phyloP scores from a whole-genome alignment of 2,113 vertebrate species.

The Tachuris rubrigastra region DNA sequence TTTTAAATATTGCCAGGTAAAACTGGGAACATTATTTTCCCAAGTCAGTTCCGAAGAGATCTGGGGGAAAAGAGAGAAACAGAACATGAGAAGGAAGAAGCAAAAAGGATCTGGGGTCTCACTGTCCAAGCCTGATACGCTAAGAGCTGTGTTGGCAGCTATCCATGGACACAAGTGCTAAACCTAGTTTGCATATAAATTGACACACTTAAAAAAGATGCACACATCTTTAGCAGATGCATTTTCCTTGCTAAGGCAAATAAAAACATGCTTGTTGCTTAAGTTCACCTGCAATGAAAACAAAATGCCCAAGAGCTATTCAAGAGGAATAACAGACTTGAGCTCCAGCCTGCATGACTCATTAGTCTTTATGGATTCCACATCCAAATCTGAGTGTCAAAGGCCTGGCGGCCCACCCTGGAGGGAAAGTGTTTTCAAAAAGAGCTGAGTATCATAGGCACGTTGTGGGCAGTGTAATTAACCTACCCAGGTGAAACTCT shows the following conservation, averaged over 20 bases:
- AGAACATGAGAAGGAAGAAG: not conserved
- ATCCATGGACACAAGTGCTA: slow-evolving; percentile 51
- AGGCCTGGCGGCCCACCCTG: not conserved
- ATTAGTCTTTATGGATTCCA: slow-evolving; percentile 50
- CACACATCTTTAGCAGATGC: slow-evolving; percentile 58
- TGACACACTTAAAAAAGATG: slow-evolving; percentile 69
- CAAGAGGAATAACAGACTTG: slow-evolving; percentile 35
- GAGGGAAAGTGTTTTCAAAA: not conserved
- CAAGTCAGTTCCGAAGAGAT: slow-evolving; percentile 16
- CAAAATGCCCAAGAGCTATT: slow-evolving; percentile 60
- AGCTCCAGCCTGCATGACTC: slow-evolving; percentile 41
- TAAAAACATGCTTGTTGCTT: slow-evolving; percentile 55
- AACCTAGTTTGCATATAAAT: slow-evolving; percentile 77
- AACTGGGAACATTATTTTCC: slow-evolving; percentile 41
- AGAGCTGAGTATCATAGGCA: not conserved
- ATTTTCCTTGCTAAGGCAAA: slow-evolving; percentile 66
- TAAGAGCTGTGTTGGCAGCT: slow-evolving; percentile 52
- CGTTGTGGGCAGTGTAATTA: not conserved
- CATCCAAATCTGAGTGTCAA: slow-evolving; percentile 20
- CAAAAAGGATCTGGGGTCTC: not conserved
- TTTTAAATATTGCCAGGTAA: slow-evolving; percentile 60
- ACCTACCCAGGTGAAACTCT: slow-evolving; percentile 16
- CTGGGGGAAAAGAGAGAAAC: not conserved
- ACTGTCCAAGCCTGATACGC: slow-evolving; percentile 6
- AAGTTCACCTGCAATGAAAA: slow-evolving; percentile 60